Evolutionary conservation across 2,797 vertebrate genomes (phyloP), one percentile per base, ranked within the genome.

Genomic region (Octomys mimax): DNA sequence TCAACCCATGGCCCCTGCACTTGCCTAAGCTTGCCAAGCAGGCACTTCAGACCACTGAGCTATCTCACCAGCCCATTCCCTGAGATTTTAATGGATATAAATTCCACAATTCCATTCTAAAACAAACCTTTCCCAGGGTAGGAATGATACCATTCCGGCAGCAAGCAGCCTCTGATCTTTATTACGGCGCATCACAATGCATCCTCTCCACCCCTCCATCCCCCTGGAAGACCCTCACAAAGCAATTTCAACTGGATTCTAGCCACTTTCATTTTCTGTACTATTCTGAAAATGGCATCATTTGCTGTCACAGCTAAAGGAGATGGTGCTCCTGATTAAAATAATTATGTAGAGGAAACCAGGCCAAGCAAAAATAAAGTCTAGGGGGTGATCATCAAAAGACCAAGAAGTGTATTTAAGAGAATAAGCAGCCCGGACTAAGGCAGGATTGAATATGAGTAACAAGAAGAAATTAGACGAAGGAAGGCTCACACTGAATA

Each of bases 221-320:
- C 36, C 61, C 28, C 54, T 54, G 62, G 77, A 66, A 93, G 39
- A 28, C 73, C 39, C 91, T 82, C 81, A 61, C 26, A 86, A 46
- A 89, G 73, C 26, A 94, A 89, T 94, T 93, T 39, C 92, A 79
- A 82, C 73, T 94, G 92, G 28, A 96, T 73, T 89, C 59, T 83
- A 82, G 89, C 81, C 87, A 81, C 95, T 96, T 98, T 93, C 64
- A 96, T 96, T 90, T 95, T 91, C 81, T 33, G 85, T 46, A 3
- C n/a, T 94, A 46, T 42, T 94, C 73, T 93, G 86, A 62, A 96
- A 95, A 89, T 64, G 70, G 46, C 66, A 92, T 95, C n/a, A 24
- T 92, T 97, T 93, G 33, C 93, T 93, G 54, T 64, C 11, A 3
- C 14, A 70, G 84, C 94, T 95, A 96, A 90, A 91, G 91, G 39